Base-by-base conservation (phyloP, 2,888 invertebrate genomes). In the Amblyjoppa fuscipennis region DNA sequence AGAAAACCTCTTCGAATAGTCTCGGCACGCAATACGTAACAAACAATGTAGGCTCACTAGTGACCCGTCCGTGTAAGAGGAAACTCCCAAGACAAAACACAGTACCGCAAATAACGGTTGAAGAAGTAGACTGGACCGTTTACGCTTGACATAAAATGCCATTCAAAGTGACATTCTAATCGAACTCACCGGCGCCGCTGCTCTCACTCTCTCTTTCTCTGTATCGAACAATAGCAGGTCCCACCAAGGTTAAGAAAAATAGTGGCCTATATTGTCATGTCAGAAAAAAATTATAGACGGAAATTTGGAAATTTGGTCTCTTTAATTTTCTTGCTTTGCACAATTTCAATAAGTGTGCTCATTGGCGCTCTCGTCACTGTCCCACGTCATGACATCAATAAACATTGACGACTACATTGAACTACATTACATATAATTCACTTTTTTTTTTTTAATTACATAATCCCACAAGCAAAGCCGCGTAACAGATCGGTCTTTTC, bases 1-100 rank as follows among this genome's bases (percentile, higher is more conserved):
- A 81, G 81, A 73, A 80, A 25, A 68, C 56, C 45, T 59, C 66
- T 13, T 49, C 45, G 71, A 59, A 56, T 66, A 41, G 51, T 51
- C 73, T 68, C 59, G 20, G 41, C 53, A 66, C 20, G 51, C 45
- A 61, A 61, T 31, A n/a, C 16, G 25, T 25, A 69, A 31, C 68
- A 9, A 31, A 4, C 28, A 49, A 49, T 16, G 45, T 49, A 49
- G 45, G 45, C 45, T 49, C 3, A 49, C 45, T 16, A 16, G 45
- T 16, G 45, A 16, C 3, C 16, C 16, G 16, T 49, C 3, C 41
- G 41, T 9, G 16, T 16, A 13, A 49, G 45, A 49, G 45, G 45
- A 49, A 49, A 16, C 45, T 49, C 16, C 4, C 13, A 49, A 49
- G 45, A 49, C 45, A 49, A 49, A 49, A 49, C 45, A 49, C 16